Evolutionary conservation across 2,888 invertebrate genomes (phyloP).

Genomic region (Euplagia quadripunctaria): DNA sequence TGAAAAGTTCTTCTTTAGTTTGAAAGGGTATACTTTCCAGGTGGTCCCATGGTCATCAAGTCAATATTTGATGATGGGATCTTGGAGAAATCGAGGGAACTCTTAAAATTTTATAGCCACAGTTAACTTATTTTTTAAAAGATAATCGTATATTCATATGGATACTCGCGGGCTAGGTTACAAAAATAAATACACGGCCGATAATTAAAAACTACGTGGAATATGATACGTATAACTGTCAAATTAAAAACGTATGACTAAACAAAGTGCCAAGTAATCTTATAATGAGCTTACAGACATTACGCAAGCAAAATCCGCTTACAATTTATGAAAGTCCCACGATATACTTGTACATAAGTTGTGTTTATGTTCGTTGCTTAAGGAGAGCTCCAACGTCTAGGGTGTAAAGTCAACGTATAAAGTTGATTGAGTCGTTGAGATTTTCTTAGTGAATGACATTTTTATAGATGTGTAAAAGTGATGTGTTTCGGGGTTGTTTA

Average conservation of each 20-base stretch:
- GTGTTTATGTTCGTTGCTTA: constrained; percentile 40
- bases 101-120: no score
- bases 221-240: constrained; percentile 6
- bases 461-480: constrained; percentile 42
- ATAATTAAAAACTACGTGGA: not conserved
- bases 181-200: not conserved
- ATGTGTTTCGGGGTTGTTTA: constrained; percentile 28
- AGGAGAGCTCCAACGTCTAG: constrained; percentile 29
- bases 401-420: constrained; percentile 40
- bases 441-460: constrained; percentile 38
- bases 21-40: no score
- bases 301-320: constrained; percentile 44
- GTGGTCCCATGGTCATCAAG: no score
- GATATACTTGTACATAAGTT: constrained; percentile 33
- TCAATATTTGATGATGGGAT: no score
- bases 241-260: constrained; percentile 34
- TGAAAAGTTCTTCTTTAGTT: no score
- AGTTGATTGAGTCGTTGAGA: constrained; percentile 44
- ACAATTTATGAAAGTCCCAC: constrained; percentile 48
- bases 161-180: not conserved
- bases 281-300: constrained; percentile 50
- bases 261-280: constrained; percentile 35
- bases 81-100: no score
- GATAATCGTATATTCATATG: not conserved
- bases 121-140: not conserved